These are phyloP conservation scores for Strigops habroptila DNA, from an alignment of 2,113 vertebrate genomes.

Conservation along the genomic window DNA sequence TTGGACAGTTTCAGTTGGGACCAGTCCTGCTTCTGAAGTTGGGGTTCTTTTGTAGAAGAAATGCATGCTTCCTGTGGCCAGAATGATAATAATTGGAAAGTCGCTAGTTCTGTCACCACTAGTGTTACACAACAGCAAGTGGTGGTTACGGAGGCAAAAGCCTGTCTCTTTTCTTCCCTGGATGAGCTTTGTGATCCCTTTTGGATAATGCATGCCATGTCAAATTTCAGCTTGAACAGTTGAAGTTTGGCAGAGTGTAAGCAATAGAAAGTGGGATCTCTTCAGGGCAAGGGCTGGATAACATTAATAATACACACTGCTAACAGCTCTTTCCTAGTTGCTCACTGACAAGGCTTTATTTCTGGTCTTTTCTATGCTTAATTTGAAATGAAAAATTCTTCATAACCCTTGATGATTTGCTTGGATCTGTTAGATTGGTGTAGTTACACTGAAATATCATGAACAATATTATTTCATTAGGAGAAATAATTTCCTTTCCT, in stretches of 20 bases:
- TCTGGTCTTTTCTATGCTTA: neutral
- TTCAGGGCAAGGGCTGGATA: neutral
- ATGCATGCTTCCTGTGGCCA: neutral
- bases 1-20: neutral
- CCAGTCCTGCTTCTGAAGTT: neutral
- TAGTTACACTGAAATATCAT: neutral
- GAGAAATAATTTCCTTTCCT: neutral
- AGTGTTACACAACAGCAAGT: neutral
- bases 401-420: neutral
- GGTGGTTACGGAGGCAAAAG: neutral
- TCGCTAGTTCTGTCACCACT: neutral
- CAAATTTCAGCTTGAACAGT: conserved; percentile 1
- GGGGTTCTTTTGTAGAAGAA: neutral
- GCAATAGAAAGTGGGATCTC: neutral
- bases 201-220: neutral
- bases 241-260: conserved; percentile 11
- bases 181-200: neutral
- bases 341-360: neutral
- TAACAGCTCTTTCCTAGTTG: neutral
- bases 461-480: neutral
- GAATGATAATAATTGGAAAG: neutral
- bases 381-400: neutral
- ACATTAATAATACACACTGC: conserved; percentile 10
- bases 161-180: neutral
- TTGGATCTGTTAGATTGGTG: neutral